phyloP scores from a whole-genome alignment of 2,888 invertebrate species.

The Andrena camellia region DNA sequence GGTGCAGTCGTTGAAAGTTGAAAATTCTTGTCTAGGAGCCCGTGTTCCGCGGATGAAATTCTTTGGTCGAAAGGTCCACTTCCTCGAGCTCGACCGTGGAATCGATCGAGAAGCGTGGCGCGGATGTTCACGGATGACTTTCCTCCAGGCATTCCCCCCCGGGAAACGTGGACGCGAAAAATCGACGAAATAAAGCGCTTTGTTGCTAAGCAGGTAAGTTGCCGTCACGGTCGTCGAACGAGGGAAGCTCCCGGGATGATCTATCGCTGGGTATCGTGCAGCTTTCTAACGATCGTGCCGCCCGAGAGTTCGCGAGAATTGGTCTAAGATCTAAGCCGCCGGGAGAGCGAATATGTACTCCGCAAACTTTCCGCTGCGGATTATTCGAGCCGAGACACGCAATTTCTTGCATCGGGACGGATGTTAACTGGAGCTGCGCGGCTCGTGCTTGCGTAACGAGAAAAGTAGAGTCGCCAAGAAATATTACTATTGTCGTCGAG shows the following conservation, averaged over 20 bases:
- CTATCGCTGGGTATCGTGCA: constrained; percentile 26
- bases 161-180: constrained; percentile 31
- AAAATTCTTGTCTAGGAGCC: constrained; percentile 15
- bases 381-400: constrained; percentile 11
- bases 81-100: constrained; percentile 7
- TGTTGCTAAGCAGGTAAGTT: constrained; percentile 31
- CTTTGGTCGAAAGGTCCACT: neutral
- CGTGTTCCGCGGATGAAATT: constrained; percentile 15
- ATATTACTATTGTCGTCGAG: neutral
- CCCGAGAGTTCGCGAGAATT: neutral
- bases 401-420: constrained; percentile 5
- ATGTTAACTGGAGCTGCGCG: constrained; percentile 16
- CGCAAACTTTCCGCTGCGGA: constrained; percentile 18
- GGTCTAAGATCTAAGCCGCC: neutral
- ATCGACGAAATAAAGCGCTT: constrained; percentile 14
- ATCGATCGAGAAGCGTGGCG: constrained; percentile 26
- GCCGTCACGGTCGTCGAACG: constrained; percentile 31
- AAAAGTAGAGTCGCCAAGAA: neutral
- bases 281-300: constrained; percentile 27
- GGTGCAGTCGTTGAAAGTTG: neutral
- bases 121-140: constrained; percentile 27
- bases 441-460: neutral
- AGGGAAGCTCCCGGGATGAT: constrained; percentile 19
- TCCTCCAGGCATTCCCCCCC: constrained; percentile 7
- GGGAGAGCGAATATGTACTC: constrained; percentile 18